Base-by-base conservation (phyloP, 2,888 invertebrate genomes). In the Diarsia rubi region DNA sequence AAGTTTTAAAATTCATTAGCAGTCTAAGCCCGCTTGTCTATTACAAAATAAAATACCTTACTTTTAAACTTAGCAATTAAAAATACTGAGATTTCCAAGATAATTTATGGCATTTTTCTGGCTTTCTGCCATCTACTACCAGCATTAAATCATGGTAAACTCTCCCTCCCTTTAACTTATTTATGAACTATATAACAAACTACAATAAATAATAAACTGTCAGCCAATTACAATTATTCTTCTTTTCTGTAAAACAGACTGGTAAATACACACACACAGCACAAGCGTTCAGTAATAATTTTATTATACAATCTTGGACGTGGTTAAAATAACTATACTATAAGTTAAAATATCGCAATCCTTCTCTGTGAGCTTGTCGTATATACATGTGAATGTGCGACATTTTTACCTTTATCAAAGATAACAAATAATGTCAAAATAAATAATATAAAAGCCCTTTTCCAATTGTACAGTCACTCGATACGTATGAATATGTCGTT, bases 401-500 rank as follows among this genome's bases (percentile, higher is more conserved):
- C 47, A 57, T 5, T 52, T 71, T 37, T 12, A 79, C 44, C n/a
- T 79, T 57, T 37, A 37, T 52, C 16, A 78, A 54, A 52, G 6
- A 5, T 52, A 80, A 74, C 57, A 64, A 75, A 42, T 57, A 27
- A 72, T 45, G 63, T 68, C n/a, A 64, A 60, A 37, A 65, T 12
- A 64, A 62, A 73, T 68, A 82, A 64, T 31, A 82, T 57, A 57
- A 21, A 64, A 74, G 47, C n/a, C 63, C 24, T 54, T 12, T 52
- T 54, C 44, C 66, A 83, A 24, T 80, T 54, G 21, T 42, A 0
- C 21, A 24, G 59, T 57, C 52, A 68, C 49, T 63, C 63, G 57
- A 69, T 73, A 69, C 67, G 52, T 60, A 75, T 69, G 75, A 82
- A 75, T 75, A 44, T 60, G 71, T 71, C 47, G 68, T 80, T 79